Base-by-base conservation (phyloP, 2,888 invertebrate species). In the Epinotia brunnichana region DNA sequence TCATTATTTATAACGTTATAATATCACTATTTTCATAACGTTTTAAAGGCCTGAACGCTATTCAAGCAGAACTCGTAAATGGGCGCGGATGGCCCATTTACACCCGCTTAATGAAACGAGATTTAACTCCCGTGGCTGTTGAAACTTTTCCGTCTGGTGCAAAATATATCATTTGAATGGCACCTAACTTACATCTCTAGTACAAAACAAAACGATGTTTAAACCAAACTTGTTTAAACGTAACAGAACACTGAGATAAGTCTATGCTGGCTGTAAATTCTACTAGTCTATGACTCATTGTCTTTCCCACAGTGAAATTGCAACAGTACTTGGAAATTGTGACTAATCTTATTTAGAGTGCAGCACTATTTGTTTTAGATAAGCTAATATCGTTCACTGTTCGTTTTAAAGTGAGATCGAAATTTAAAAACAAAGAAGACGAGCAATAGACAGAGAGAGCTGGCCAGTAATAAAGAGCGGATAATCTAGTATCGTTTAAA, bases 401-500 rank as follows among this genome's bases (percentile, higher is more conserved):
- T 21, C 35, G 5, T 44, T 15, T 35, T 54, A 15, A 15, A 54
- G 19, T 41, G 39, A 13, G 19, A 60, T 70, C 53, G 24, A 60
- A 29, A 59, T 60, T 56, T 59, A 69, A 64, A 67, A 70, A 75
- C n/a, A 48, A 48, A n/a, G 2, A n/a, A 74, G 77, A 77, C 76
- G 77, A 79, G 75, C 77, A 77, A 74, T 70, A 74, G 74, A 77
- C 80, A 78, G 76, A 76, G 79, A 84, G 80, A 81, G 82, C 82
- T 80, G 76, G 81, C 82, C 67, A 67, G 82, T 83, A 81, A 87
- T 86, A 89, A 88, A 88, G 89, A 87, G 83, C 84, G 81, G 86
- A 86, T 89, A 85, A 88, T 86, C 87, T 86, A 83, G 85, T 87
- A 85, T 84, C 82, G 80, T 83, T 86, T 86, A 86, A 87, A 91